These are phyloP conservation scores for Formicarius rufipectus DNA, from an alignment of 2,113 vertebrate species.

Conservation along the genomic window DNA sequence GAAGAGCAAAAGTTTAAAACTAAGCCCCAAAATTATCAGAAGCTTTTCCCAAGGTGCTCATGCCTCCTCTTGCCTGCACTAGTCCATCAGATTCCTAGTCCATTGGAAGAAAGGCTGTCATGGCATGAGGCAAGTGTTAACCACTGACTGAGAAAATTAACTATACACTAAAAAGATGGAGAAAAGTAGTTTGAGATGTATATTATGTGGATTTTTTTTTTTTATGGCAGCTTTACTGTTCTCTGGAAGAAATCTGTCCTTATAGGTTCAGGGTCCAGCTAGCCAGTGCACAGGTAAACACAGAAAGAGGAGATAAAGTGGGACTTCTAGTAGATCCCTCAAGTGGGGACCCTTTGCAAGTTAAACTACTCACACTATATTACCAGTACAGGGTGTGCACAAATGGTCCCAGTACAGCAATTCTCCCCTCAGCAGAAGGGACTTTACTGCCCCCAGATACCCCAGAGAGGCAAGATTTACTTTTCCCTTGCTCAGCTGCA, in stretches of 20 bases:
- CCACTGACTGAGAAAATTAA: background rate
- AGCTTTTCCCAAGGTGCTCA: background rate
- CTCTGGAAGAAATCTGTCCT: background rate
- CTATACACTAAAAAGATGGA: background rate
- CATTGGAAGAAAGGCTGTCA: background rate
- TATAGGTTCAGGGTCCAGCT: background rate
- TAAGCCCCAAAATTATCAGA: background rate
- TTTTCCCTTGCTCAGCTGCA: background rate
- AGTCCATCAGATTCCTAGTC: background rate
- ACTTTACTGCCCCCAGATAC: background rate
- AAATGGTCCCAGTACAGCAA: background rate
- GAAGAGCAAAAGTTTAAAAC: background rate
- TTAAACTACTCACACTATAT: background rate
- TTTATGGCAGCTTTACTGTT: accelerated
- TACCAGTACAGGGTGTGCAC: background rate
- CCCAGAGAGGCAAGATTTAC: background rate
- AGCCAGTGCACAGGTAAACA: background rate
- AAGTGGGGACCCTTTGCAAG: background rate
- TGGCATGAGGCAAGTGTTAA: background rate
- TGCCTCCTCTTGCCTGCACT: background rate
- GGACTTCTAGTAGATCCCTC: background rate
- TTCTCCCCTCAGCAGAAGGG: background rate
- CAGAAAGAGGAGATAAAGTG: background rate
- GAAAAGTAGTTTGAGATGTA: background rate
- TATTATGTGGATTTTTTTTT: background rate